Base-by-base conservation (phyloP, 2,888 invertebrate species). In the Nymphalis urticae region DNA sequence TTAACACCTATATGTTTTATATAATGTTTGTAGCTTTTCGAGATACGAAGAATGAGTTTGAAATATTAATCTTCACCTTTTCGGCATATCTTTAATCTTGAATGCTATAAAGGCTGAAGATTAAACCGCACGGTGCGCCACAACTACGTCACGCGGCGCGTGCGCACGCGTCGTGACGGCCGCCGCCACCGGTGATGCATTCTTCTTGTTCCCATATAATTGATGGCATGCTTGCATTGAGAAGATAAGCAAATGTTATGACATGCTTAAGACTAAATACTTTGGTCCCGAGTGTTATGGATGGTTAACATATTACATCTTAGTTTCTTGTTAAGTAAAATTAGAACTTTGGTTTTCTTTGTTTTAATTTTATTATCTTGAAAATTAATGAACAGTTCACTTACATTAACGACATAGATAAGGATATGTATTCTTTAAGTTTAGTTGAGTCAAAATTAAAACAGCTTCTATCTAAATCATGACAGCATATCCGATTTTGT, bases 91-190 rank as follows among this genome's bases (percentile, higher is more conserved):
- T 63, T 24, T 16, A 47, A 63, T 63, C 42, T 19, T 27, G 48
- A 62, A 42, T 42, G 17, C 54, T 17, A 54, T 53, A 53, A 63
- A 21, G 47, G 42, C 54, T 3, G 21, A 32, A 50, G 60, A 66
- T 66, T 62, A 50, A 67, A 42, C 36, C 42, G 48, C 13, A 42
- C 65, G 51, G 66, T n/a, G 48, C 47, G 32, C 56, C 42, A 42
- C 36, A n/a, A n/a, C 27, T 54, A 27, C 54, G 24, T 62, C 63
- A 68, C 53, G 60, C 61, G 71, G 69, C 69, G 71, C 71, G 71
- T 71, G 71, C 71, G 60, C 66, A 62, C 36, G 36, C 36, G 66
- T 66, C 71, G 63, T 61, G 68, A 64, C 64, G 64, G 36, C 58
- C 54, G 36, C 58, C 32, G 32, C 54, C 58, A 56, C 54, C 32